These are phyloP conservation scores for Cervus canadensis DNA, from an alignment of 2,113 vertebrate species.

Conservation along the genomic window DNA sequence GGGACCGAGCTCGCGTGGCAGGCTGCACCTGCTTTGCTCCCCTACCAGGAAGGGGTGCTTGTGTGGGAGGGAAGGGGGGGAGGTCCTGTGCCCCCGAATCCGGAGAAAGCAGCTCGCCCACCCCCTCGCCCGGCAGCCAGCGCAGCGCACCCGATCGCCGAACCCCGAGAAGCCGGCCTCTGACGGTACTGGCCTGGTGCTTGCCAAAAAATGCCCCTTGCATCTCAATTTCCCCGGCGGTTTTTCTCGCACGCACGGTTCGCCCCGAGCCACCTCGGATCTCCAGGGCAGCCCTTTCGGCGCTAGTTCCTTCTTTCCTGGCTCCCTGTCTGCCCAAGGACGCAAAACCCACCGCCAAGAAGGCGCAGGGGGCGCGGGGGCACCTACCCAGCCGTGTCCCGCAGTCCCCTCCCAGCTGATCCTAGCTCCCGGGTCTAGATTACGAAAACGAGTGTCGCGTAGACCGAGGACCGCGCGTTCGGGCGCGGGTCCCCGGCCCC, in stretches of 20 bases:
- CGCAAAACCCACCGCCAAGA: conserved; percentile 58
- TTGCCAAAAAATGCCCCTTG: conserved; percentile 82
- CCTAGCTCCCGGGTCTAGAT: not conserved
- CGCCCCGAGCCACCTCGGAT: conserved; percentile 74
- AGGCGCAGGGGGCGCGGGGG: conserved; percentile 26
- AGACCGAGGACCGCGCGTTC: not conserved
- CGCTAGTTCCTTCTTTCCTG: conserved; percentile 54
- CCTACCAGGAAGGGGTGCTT: conserved; percentile 67
- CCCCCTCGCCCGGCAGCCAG: conserved; percentile 48
- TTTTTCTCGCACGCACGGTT: conserved; percentile 59
- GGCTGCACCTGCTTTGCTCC: conserved; percentile 64
- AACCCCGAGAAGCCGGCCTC: conserved; percentile 79
- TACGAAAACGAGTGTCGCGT: not conserved
- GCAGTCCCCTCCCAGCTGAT: not conserved
- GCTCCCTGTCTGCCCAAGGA: conserved; percentile 26
- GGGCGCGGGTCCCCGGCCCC: not conserved
- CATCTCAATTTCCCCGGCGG: conserved; percentile 82
- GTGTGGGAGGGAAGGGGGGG: not conserved
- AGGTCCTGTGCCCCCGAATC: conserved; percentile 53
- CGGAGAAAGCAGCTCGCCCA: conserved; percentile 48
- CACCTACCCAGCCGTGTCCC: conserved; percentile 22
- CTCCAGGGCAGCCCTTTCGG: conserved; percentile 72
- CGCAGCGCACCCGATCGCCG: conserved; percentile 62
- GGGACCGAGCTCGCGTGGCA: not conserved
- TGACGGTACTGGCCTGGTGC: conserved; percentile 75